phyloP scores from a whole-genome alignment of 2,888 invertebrate genomes.

The Lepidonotus clava region DNA sequence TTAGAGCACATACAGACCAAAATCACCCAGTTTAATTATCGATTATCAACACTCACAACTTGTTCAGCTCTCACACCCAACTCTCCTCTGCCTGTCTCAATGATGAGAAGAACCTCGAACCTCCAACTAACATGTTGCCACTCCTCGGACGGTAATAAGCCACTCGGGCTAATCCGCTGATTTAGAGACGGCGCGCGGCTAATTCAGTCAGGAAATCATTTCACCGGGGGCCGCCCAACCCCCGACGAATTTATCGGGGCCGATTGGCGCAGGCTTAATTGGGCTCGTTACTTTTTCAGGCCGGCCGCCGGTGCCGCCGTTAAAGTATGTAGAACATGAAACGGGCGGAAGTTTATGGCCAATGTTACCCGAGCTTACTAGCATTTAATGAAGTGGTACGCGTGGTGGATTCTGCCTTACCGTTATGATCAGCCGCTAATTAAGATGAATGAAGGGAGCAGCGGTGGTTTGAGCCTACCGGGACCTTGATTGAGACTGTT shows the following conservation, averaged over 20 bases:
- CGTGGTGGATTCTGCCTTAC: neutral
- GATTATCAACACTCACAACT: no score
- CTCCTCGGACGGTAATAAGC: neutral
- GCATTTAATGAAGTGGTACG: neutral
- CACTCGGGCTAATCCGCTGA: neutral
- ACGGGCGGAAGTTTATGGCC: neutral
- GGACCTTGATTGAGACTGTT: no score
- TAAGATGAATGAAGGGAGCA: constrained; percentile 25
- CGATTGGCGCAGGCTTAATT: neutral
- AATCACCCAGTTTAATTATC: neutral
- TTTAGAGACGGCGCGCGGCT: neutral
- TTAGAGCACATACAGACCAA: no score
- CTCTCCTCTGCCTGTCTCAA: no score
- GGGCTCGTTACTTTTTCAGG: constrained; percentile 12
- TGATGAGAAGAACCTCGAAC: no score
- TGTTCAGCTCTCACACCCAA: no score
- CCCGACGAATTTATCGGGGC: neutral
- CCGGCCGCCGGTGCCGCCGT: neutral
- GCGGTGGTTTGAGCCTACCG: no score
- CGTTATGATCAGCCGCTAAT: constrained; percentile 4
- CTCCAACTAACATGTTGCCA: no score
- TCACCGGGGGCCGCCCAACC: neutral
- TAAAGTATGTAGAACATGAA: neutral
- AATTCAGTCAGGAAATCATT: constrained; percentile 48
- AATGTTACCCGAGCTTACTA: neutral